Base-by-base conservation (phyloP, 2,888 invertebrate species). In the Helleia helle region DNA sequence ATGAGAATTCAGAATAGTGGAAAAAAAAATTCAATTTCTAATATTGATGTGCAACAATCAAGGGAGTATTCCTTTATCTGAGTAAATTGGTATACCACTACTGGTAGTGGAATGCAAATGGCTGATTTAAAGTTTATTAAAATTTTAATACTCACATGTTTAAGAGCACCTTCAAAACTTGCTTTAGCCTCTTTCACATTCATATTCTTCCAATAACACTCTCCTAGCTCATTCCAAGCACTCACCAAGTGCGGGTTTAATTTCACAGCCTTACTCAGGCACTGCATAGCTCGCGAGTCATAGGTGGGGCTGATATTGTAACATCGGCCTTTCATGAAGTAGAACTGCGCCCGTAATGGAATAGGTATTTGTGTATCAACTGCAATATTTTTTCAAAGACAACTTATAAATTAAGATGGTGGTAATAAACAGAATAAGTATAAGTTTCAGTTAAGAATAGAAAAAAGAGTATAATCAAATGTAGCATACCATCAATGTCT, bases 191-290 rank as follows among this genome's bases (percentile, higher is more conserved):
- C 92, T 49, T 88, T 86, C 4, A 93, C 79, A 60, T 95, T 93
- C 60, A 91, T 89, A 59, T 92, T 93, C 71, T 95, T 95, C 91
- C 94, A 95, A 65, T 93, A 94, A 60, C 92, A 93, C 68, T 95
- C 94, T 0, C 96, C 96, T 0, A 96, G 83, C 65, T 95, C 92
- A 62, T 95, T 95, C 95, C 95, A 96, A 0, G 94, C 94, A 40
- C 91, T 91, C 0, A 92, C 88, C 40, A 92, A 71, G 52, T 90
- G 91, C 1, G 94, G 94, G 60, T 94, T 92, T 27, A 95, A 75
- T 67, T 96, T 96, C 0, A 95, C 92, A 2, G 95, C 91, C 67
- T 93, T 93, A 36, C 93, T 92, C 31, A 96, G 80, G 37, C 89
- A 86, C 55, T 92, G 92, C 46, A 91, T 90, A 0, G 93, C 92